phyloP scores from a whole-genome alignment of 2,797 vertebrate genomes.

The Myoxocephalus aenaeus region DNA sequence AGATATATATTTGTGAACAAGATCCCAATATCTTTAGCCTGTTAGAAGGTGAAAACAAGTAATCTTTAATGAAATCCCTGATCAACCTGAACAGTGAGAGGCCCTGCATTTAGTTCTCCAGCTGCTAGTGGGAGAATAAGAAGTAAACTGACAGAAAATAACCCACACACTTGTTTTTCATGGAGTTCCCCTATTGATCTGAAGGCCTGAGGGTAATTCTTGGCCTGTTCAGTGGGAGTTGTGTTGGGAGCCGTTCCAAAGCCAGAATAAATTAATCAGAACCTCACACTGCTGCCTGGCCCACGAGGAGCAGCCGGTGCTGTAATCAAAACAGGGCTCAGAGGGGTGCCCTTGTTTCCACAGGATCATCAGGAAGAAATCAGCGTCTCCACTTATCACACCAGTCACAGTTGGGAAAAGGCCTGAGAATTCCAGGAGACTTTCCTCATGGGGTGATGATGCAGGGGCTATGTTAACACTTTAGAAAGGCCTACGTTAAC shows the following conservation, averaged over 20 bases:
- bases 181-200: constrained; percentile 44
- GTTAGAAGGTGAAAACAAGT: neutral
- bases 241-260: constrained; percentile 36
- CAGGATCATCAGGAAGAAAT: constrained; percentile 48
- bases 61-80: neutral
- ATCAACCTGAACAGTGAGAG: neutral
- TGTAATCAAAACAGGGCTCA: constrained; percentile 54
- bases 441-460: constrained; percentile 12
- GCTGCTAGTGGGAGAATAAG: constrained; percentile 1
- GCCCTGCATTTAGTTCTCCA: neutral
- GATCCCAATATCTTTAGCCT: neutral
- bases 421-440: neutral
- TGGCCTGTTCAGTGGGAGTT: constrained; percentile 22
- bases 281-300: constrained; percentile 20
- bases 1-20: neutral
- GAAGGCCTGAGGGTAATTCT: constrained; percentile 25
- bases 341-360: constrained; percentile 37
- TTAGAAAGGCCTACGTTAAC: neutral
- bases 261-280: constrained; percentile 59
- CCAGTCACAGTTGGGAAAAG: constrained; percentile 13
- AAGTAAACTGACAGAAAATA: constrained; percentile 16
- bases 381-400: constrained; percentile 33
- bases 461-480: neutral
- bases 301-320: constrained; percentile 41
- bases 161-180: constrained; percentile 30